Base-by-base conservation (phyloP, 2,888 invertebrate species). In the Apodemia zela region DNA sequence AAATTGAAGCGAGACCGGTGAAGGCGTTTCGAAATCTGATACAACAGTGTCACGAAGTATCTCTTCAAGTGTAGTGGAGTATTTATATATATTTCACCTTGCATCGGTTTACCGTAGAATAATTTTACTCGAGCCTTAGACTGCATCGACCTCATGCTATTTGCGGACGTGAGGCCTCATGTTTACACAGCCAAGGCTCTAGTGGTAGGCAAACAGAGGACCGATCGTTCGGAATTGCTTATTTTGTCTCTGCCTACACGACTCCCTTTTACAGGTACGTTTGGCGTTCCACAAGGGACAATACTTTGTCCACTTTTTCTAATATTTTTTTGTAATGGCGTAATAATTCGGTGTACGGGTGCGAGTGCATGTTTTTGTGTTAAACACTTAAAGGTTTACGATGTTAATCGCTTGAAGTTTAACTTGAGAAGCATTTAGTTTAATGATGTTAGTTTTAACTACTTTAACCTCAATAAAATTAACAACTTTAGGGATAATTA, bases 141-240 rank as follows among this genome's bases (percentile, higher is more conserved):
- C 84, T 86, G 86, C 85, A 81, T 78, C 87, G 84, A 85, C 87
- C 87, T 85, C 83, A 76, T 78, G 80, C 77, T 91, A 88, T 90
- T 91, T 91, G 89, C 89, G 80, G 87, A 90, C 90, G 90, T 89
- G 89, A 89, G 89, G 83, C 88, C 83, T 79, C 74, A 73, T 89
- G 87, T 90, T 90, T 88, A 83, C 85, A 71, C 84, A 88, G 87
- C 86, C 89, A 87, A 86, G 87, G 80, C 89, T 90, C 89, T 90
- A 91, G 90, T 91, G 90, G 89, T 86, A 84, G 81, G 83, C 89
- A 91, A 91, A 91, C 88, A 91, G 80, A 80, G 86, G 87, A 80
- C 89, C 84, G 87, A 89, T 88, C 85, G 87, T 78, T 85, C 83
- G 89, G 90, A 89, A 90, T 91, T 90, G 90, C 90, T 90, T 90